Base-by-base conservation (phyloP, 2,888 invertebrate species). In the Halictus ligatus region DNA sequence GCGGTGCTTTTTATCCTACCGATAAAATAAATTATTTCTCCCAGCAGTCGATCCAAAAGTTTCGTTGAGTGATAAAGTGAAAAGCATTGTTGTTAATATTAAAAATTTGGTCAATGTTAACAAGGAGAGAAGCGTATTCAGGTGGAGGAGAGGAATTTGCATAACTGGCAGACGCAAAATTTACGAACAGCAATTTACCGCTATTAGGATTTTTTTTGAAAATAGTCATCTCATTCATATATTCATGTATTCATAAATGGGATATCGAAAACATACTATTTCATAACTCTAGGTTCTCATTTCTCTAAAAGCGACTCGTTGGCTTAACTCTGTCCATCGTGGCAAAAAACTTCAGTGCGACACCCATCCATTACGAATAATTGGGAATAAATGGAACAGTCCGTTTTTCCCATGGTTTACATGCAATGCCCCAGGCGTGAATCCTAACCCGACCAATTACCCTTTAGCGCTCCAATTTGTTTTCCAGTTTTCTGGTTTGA, bases 401-500 rank as follows among this genome's bases (percentile, higher is more conserved):
- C n/a, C n/a, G 43, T 71, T 71, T 71, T 71, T 71, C 71, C 43
- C 71, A 71, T 71, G 43, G 43, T 43, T n/a, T n/a, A 25, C 50
- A 12, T 46, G 40, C 75, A n/a, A 18, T 80, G 58, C 60, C 21
- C 12, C 43, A 25, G 73, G 35, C 72, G 67, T 10, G 54, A 67
- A 67, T 69, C 77, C 58, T 73, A 71, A 54, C 81, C 81, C 83
- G 74, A 84, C 80, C 85, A 80, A 89, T 89, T 82, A 82, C 76
- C 77, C 64, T 35, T 71, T 60, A 60, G 80, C 40, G 69, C 21
- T 69, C 40, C 69, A 35, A 10, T 69, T 69, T 69, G 5, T 69
- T 69, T 40, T 12, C 35, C 69, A 69, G 5, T 21, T 69, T 21
- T 40, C 69, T 10, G 40, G 15, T 40, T 40, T 5, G 35, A 4